Percentiles rank a stretch among this genome's conserved stretches.
phyloP scores from a whole-genome alignment of 2,797 vertebrate species.

The Chelmon rostratus region DNA sequence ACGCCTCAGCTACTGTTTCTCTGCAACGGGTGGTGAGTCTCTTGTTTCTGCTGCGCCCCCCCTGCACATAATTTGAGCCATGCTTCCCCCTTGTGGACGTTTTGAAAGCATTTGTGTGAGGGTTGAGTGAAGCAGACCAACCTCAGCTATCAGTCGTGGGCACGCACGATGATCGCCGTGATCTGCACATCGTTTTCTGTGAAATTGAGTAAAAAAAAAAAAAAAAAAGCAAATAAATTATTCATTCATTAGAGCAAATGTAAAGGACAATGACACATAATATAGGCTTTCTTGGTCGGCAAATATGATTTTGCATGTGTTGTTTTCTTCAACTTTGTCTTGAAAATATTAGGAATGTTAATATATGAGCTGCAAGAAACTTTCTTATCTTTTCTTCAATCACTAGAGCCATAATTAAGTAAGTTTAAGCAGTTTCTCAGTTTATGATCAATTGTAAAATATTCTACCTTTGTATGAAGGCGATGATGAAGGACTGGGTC shows the following conservation, averaged over 20 bases:
- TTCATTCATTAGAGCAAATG: not conserved
- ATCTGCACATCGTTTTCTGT: constrained; percentile 85
- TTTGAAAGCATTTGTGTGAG: constrained; percentile 6
- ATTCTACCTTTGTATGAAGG: constrained; percentile 88
- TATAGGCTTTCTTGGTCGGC: not conserved
- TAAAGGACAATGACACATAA: not conserved
- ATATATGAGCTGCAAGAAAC: not conserved
- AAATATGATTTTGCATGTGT: not conserved
- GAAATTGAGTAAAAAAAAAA: constrained; percentile 16
- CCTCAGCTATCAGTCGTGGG: constrained; percentile 86
- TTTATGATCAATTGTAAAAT: not conserved
- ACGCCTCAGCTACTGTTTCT: not conserved
- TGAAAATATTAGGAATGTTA: not conserved
- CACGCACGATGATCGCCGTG: constrained; percentile 83
- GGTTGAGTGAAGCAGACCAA: constrained; percentile 76
- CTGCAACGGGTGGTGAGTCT: not conserved
- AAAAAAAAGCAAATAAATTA: not conserved
- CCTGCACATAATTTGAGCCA: constrained; percentile 53
- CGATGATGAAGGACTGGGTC: constrained; percentile 90
- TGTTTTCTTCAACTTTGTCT: not conserved
- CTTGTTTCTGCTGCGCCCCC: not conserved
- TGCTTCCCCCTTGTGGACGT: constrained; percentile 80
- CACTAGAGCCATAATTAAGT: not conserved
- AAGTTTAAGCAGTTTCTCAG: not conserved
- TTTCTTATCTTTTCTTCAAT: not conserved